Conservation (phyloP, 2,113 vertebrate species). For the Gymnobelideus leadbeateri region DNA sequence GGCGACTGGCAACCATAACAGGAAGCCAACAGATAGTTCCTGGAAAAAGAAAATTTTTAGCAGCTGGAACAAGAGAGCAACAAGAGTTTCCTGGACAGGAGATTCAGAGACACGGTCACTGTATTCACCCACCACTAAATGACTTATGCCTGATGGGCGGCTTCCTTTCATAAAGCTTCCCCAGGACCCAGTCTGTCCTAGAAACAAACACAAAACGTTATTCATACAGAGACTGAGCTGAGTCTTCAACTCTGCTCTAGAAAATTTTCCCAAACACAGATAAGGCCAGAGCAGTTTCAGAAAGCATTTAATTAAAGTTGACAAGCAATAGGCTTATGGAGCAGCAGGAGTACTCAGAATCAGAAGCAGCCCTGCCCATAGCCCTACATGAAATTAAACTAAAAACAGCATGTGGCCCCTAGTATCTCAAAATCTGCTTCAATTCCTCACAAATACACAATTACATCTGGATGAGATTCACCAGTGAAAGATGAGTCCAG, state of each 20-base stretch:
- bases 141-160: not conserved
- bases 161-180: slow-evolving; percentile 33
- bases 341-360: slow-evolving; percentile 58
- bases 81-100: not conserved
- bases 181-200: slow-evolving; percentile 19
- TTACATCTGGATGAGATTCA: not conserved
- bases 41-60: not conserved
- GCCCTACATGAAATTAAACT: slow-evolving; percentile 49
- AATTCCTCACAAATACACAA: not conserved
- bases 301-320: slow-evolving; percentile 57
- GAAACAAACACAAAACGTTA: slow-evolving; percentile 14
- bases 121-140: not conserved
- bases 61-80: not conserved
- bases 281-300: slow-evolving; percentile 49
- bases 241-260: slow-evolving; percentile 18
- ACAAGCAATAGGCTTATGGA: slow-evolving; percentile 52
- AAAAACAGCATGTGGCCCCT: slow-evolving; percentile 3
- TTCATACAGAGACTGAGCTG: not conserved
- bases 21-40: not conserved
- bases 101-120: not conserved
- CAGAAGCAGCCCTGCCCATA: slow-evolving; percentile 60
- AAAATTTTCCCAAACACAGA: slow-evolving; percentile 26
- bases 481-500: not conserved
- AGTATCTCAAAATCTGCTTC: not conserved
- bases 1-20: not conserved